Percentiles rank a stretch among this genome's conserved stretches.
These are phyloP conservation scores for Australoheros scitulus DNA, from an alignment of 2,113 vertebrate species.

Conservation along the genomic window DNA sequence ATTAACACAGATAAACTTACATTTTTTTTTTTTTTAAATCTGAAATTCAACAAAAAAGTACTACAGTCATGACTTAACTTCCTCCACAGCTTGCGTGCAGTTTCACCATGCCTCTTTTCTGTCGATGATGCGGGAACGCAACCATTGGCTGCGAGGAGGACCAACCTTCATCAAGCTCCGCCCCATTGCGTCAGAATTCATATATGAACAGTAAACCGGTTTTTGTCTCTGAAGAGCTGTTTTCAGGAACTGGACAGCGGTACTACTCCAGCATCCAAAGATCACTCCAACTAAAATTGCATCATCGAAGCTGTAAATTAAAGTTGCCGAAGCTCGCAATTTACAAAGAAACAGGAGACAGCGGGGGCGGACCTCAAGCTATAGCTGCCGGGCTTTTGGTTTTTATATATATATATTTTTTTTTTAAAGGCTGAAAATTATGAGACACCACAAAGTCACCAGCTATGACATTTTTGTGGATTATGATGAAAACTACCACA, in stretches of 20 bases:
- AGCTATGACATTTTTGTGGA: background rate
- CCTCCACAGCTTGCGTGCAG: background rate
- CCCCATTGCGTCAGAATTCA: conserved; percentile 45
- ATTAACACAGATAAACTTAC: background rate
- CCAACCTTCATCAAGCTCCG: background rate
- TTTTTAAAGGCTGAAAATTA: background rate
- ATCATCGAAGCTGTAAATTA: background rate
- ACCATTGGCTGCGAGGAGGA: background rate
- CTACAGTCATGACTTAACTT: background rate
- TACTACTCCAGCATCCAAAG: background rate
- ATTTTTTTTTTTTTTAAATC: background rate
- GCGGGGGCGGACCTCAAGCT: background rate
- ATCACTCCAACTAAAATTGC: background rate
- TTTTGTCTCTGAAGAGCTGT: background rate
- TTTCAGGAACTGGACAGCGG: background rate
- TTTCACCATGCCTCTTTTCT: background rate
- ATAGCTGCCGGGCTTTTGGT: background rate
- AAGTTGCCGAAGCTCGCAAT: background rate
- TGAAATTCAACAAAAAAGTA: background rate
- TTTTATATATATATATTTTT: no score
- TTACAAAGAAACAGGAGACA: background rate
- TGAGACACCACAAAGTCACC: background rate
- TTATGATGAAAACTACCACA: background rate
- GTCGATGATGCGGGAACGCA: background rate
- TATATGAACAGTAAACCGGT: conserved; percentile 19